phyloP scores from a whole-genome alignment of 2,797 vertebrate genomes.

The Hirundo rustica region DNA sequence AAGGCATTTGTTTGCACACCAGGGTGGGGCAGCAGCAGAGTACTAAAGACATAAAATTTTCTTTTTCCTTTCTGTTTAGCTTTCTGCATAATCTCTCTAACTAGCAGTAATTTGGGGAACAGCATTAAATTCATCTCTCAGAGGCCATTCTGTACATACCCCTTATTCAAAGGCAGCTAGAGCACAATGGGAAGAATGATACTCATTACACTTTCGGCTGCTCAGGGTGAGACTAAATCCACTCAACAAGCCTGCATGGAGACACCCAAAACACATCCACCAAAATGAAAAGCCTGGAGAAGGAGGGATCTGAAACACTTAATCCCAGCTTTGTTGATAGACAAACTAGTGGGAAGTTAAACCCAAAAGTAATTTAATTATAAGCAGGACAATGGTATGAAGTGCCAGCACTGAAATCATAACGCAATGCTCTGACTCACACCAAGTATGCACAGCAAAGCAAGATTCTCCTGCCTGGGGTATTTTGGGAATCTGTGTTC shows the following conservation, averaged over 20 bases:
- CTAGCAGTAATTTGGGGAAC: constrained; percentile 6
- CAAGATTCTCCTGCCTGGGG: neutral
- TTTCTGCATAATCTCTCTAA: constrained; percentile 29
- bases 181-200: constrained; percentile 36
- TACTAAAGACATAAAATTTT: neutral
- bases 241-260: neutral
- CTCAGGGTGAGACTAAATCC: constrained; percentile 23
- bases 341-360: neutral
- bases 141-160: constrained; percentile 5
- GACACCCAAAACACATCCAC: neutral
- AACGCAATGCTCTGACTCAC: neutral
- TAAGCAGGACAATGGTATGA: neutral
- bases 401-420: neutral
- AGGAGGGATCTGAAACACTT: neutral
- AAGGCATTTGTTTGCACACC: neutral
- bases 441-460: neutral
- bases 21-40: neutral
- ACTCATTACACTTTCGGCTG: constrained; percentile 45
- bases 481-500: neutral
- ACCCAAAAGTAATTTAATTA: neutral
- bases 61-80: neutral
- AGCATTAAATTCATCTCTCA: constrained; percentile 33
- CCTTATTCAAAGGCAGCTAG: constrained; percentile 43
- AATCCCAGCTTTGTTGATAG: neutral
- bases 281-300: constrained; percentile 16